A percentile compares a stretch with the other conserved stretches of the same genome.
Conservation (phyloP, 2,113 vertebrate genomes). For the Aleadryas rufinucha region DNA sequence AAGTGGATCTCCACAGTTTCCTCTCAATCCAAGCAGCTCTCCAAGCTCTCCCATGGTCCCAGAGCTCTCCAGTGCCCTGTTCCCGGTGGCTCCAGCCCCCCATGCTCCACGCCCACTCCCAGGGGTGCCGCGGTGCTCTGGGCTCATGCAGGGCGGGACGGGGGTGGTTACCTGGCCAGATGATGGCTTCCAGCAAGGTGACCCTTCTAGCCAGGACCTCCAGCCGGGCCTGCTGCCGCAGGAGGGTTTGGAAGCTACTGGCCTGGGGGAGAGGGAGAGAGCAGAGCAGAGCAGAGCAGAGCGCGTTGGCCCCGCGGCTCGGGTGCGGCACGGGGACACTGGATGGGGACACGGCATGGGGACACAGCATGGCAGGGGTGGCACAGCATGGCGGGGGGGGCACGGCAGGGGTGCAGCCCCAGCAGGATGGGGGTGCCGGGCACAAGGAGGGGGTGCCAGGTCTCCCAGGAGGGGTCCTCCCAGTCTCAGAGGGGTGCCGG, state of each 20-base stretch:
- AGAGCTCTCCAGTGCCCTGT: background rate
- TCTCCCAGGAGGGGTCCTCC: background rate
- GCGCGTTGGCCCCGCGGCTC: background rate
- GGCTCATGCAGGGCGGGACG: background rate
- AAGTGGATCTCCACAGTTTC: background rate
- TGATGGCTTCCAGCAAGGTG: constrained; percentile 98
- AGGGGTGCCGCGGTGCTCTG: background rate
- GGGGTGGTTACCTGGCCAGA: constrained; percentile 93
- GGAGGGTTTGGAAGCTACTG: constrained; percentile 96
- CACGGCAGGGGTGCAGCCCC: background rate
- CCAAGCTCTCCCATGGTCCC: background rate
- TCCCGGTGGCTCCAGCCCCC: background rate
- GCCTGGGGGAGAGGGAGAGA: constrained; percentile 92
- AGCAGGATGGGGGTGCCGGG: background rate
- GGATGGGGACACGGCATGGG: rapidly evolving
- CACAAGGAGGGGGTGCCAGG: background rate
- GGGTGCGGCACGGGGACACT: background rate
- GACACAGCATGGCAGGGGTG: background rate
- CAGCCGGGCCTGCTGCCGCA: constrained; percentile 93
- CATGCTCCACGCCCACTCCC: background rate
- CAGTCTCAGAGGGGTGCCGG: background rate
- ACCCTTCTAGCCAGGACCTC: constrained; percentile 99
- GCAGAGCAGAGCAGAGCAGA: constrained; percentile 74
- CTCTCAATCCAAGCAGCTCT: background rate
- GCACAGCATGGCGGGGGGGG: background rate